These are phyloP conservation scores for Chloropsis hardwickii DNA, from an alignment of 2,113 vertebrate genomes.

Conservation along the genomic window DNA sequence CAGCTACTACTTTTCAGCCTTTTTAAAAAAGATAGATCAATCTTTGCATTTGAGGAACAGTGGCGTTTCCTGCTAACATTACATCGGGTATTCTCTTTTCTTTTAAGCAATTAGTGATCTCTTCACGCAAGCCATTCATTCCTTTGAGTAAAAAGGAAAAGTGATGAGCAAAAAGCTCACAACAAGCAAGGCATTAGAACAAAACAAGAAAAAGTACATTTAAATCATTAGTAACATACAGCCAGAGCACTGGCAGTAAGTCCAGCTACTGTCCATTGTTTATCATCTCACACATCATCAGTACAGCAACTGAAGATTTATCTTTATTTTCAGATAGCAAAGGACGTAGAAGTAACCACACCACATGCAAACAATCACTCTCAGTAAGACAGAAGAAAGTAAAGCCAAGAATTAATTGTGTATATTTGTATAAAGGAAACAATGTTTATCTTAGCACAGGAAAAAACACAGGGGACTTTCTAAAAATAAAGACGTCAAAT, in stretches of 20 bases:
- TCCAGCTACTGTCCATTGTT: neutral
- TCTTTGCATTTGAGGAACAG: neutral
- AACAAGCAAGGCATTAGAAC: neutral
- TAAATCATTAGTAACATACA: neutral
- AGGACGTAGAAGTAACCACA: neutral
- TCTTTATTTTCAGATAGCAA: slow-evolving; percentile 8
- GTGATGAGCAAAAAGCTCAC: neutral
- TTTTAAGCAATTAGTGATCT: neutral
- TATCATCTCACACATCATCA: neutral
- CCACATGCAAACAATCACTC: neutral
- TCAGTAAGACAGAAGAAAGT: neutral
- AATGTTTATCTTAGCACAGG: neutral
- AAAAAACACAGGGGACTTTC: neutral
- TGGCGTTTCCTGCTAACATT: neutral
- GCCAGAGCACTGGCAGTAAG: neutral
- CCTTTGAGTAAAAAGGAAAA: neutral
- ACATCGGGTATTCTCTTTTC: neutral
- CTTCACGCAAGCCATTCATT: neutral
- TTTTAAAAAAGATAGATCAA: neutral
- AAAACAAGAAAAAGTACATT: neutral
- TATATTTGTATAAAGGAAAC: neutral
- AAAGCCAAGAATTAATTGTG: slow-evolving; percentile 1
- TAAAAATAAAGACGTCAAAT: neutral
- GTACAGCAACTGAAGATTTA: neutral
- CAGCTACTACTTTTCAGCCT: neutral